Evolutionary conservation across 1,140 invertebrate genomes (phyloP).

Genomic region (Neodiprion virginianus): DNA sequence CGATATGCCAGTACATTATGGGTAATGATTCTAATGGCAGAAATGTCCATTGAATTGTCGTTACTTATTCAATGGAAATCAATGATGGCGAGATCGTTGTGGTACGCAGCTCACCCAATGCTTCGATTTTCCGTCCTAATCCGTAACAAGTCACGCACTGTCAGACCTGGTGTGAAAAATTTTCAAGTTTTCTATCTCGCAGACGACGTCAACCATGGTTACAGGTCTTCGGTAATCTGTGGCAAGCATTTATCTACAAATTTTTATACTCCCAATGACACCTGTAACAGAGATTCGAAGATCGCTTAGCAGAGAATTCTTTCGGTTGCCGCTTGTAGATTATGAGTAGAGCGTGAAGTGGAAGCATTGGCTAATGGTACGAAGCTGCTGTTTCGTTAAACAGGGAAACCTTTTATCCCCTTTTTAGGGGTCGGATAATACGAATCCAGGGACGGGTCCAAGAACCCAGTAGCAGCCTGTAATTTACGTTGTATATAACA

Average conservation of each 20-base stretch:
- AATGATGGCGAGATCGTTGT: conserved; percentile 32
- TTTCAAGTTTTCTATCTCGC: too few relatives aligned
- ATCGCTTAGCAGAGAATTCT: neutral
- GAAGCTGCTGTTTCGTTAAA: conserved; percentile 60
- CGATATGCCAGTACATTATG: neutral
- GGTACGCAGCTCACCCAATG: neutral
- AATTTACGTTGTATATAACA: too few relatives aligned
- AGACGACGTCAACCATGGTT: too few relatives aligned
- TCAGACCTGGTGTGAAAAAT: too few relatives aligned
- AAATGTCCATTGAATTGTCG: conserved; percentile 32
- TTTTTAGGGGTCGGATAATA: conserved; percentile 18
- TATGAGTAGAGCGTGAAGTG: conserved; percentile 34
- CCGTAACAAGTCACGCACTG: too few relatives aligned
- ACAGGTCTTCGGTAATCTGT: too few relatives aligned
- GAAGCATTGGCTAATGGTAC: conserved; percentile 58
- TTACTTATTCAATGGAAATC: conserved; percentile 39
- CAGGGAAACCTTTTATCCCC: conserved; percentile 61
- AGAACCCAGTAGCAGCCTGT: too few relatives aligned
- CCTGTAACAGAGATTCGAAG: too few relatives aligned
- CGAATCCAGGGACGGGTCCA: neutral
- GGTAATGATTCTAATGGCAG: conserved; percentile 27
- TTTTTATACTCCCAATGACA: too few relatives aligned
- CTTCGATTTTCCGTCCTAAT: too few relatives aligned
- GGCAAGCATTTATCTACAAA: too few relatives aligned
- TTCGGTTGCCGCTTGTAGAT: neutral